A percentile compares a stretch with the other conserved stretches of the same genome.
These are phyloP conservation scores for Anneissia japonica DNA, from an alignment of 35 echinoderm and acorn worm species.

Conservation along the genomic window DNA sequence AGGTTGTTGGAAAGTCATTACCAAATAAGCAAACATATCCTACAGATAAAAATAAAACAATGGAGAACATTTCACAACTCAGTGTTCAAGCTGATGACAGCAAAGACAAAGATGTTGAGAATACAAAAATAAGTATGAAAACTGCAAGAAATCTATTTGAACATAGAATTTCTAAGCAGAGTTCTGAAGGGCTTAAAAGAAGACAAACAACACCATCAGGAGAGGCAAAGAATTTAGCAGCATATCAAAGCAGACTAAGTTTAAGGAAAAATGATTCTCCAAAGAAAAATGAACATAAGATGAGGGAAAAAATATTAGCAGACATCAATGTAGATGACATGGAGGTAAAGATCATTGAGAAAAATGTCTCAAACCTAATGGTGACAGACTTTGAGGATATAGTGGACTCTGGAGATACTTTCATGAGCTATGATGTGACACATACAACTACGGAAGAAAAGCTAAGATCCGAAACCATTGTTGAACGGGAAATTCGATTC, in stretches of 20 bases:
- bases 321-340: neutral
- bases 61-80: neutral
- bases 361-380: neutral
- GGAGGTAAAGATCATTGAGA: neutral
- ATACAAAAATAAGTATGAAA: neutral
- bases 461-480: neutral
- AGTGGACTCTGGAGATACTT: neutral
- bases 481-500: neutral
- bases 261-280: neutral
- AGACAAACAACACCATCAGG: neutral
- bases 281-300: neutral
- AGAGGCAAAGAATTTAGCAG: neutral
- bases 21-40: too few species aligned
- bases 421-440: neutral
- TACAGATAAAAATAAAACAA: neutral
- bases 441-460: neutral
- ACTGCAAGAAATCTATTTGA: neutral
- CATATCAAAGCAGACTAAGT: neutral
- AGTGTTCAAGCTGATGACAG: neutral
- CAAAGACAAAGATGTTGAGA: neutral
- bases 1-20: neutral
- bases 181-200: neutral
- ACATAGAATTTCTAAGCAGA: neutral
- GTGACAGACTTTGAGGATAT: neutral
- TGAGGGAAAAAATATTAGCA: neutral